Base-by-base conservation (phyloP, 2,797 vertebrate species). In the Clarias platycephalus region DNA sequence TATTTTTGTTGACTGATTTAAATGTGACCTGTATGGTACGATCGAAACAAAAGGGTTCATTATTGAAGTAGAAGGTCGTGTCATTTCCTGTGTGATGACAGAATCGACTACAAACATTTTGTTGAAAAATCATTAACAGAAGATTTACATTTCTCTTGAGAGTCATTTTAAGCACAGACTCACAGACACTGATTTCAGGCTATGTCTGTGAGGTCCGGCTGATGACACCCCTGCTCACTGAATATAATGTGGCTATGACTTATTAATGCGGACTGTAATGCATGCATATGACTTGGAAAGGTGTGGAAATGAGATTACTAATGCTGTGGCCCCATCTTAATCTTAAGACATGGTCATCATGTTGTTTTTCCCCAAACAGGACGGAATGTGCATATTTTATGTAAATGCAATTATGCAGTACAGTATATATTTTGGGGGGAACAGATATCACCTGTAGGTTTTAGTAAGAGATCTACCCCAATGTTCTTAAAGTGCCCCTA, bases 61-160 rank as follows among this genome's bases (percentile, higher is more conserved):
- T 57, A 31, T 75, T 57, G 55, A 57, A 57, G 49, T 76, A 31
- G 28, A 75, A 28, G 72, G 15, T 53, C 16, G 68, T n/a, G n/a
- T 53, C 26, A 76, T 58, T 76, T 77, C 75, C 75, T 77, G 74
- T 22, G 9, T 57, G n/a, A 57, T 5, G 31, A 31, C 74, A 72
- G 22, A 44, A 71, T 15, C 12, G 31, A 40, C 26, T 74, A 55
- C 9, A n/a, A 72, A 10, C 1, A 6, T 55, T 74, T 28, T 55
- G n/a, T 28, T 53, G 49, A 8, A 53, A 18, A 75, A 55, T 26
- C 70, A 16, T 72, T 72, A 24, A 44, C 20, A 5, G 20, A 71
- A 71, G 40, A 71, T 44, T 71, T n/a, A 16, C 5, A 53, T 53
- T 72, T 72, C 4, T 7, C 15, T 53, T 6, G 15, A 67, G 64